These are phyloP conservation scores for Amazona vittata DNA, from an alignment of 2,113 vertebrate genomes.

Conservation along the genomic window DNA sequence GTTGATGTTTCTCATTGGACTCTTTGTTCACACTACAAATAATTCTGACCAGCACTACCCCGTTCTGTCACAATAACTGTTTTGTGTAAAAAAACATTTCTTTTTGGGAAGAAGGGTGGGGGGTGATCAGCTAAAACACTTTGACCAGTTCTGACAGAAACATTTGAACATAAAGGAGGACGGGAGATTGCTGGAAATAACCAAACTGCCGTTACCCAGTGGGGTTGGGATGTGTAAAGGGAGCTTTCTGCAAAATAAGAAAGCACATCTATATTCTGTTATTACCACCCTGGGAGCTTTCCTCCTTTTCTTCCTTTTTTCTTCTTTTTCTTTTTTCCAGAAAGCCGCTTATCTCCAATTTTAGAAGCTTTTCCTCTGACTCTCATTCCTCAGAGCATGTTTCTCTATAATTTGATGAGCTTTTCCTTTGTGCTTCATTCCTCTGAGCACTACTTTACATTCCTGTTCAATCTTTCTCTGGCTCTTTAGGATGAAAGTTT, in stretches of 20 bases:
- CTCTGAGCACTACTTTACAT: neutral
- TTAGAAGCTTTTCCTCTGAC: neutral
- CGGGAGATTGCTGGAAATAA: neutral
- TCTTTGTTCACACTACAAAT: neutral
- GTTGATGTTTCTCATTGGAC: neutral
- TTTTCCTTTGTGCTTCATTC: neutral
- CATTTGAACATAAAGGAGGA: neutral
- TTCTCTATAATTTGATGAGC: neutral
- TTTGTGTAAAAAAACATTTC: neutral
- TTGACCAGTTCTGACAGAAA: neutral
- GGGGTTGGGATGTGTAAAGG: neutral
- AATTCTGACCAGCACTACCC: neutral
- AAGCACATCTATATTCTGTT: neutral
- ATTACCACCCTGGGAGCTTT: neutral
- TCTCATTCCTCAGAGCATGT: neutral
- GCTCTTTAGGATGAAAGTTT: neutral
- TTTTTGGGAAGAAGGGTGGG: neutral
- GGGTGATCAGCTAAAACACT: neutral
- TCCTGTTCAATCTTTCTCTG: neutral
- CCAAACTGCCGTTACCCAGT: neutral
- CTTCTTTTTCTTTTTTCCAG: neutral
- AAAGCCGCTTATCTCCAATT: neutral
- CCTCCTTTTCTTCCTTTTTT: neutral
- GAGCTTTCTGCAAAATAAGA: neutral
- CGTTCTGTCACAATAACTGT: neutral